These are phyloP conservation scores for Gallinago jamesoni DNA, from an alignment of 2,113 vertebrate species.

Conservation along the genomic window DNA sequence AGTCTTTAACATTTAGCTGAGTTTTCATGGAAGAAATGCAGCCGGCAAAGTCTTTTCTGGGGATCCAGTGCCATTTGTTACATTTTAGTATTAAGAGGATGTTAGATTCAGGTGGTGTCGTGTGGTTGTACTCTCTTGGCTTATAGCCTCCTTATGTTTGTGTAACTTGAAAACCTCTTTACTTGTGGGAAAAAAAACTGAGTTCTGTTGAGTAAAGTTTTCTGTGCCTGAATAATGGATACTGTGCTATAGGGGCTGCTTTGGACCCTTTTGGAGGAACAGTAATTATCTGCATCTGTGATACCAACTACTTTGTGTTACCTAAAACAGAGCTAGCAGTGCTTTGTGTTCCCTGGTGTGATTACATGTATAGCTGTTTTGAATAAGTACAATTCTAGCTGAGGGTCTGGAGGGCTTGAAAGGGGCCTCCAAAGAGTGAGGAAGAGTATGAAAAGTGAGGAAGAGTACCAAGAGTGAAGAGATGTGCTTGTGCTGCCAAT, in stretches of 20 bases:
- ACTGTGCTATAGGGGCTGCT: neutral
- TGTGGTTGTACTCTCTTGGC: neutral
- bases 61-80: neutral
- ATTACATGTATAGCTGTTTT: neutral
- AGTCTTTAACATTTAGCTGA: neutral
- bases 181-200: neutral
- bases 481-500: neutral
- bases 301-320: neutral
- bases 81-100: neutral
- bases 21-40: neutral
- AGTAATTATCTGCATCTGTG: neutral
- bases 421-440: neutral
- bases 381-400: neutral
- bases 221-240: neutral
- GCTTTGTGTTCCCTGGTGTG: neutral
- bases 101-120: fast-evolving
- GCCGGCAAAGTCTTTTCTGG: neutral
- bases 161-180: neutral
- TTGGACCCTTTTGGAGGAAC: neutral
- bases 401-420: neutral
- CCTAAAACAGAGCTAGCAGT: neutral
- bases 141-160: neutral
- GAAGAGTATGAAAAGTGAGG: neutral
- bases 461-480: neutral
- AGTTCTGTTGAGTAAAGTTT: fast-evolving